phyloP scores from a whole-genome alignment of 2,888 invertebrate species.

The Protophormia terraenovae region DNA sequence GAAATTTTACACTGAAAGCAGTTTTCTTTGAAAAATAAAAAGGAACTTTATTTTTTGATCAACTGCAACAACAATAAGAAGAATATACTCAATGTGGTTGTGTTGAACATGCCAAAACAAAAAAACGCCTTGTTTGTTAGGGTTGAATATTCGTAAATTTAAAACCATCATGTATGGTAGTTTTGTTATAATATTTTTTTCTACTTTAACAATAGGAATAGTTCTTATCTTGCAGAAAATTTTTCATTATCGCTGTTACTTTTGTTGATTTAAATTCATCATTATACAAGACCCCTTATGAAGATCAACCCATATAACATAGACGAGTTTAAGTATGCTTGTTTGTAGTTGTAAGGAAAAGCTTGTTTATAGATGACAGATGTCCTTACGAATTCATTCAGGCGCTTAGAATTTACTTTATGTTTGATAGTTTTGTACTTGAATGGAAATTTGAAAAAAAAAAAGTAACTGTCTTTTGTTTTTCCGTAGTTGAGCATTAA shows the following conservation, averaged over 20 bases:
- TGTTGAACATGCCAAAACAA: slow-evolving; percentile 59
- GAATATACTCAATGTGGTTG: slow-evolving; percentile 32
- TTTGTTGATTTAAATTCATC: slow-evolving; percentile 13
- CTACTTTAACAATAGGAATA: slow-evolving; percentile 36
- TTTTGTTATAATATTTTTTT: slow-evolving; percentile 10
- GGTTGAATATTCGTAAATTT: slow-evolving; percentile 55
- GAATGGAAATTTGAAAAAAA: not conserved
- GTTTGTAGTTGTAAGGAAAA: slow-evolving; percentile 50
- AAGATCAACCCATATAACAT: slow-evolving; percentile 43
- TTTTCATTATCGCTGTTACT: slow-evolving; percentile 44
- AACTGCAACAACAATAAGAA: slow-evolving; percentile 15
- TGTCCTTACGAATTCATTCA: slow-evolving; percentile 60
- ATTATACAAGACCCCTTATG: slow-evolving; percentile 41
- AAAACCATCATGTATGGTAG: slow-evolving; percentile 44
- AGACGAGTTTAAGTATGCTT: not conserved
- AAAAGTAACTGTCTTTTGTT: slow-evolving; percentile 43
- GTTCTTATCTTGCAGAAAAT: slow-evolving; percentile 66
- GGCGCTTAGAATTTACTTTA: slow-evolving; percentile 42
- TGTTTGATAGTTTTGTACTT: slow-evolving; percentile 6
- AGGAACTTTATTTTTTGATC: slow-evolving; percentile 34
- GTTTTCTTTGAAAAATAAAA: slow-evolving; percentile 41
- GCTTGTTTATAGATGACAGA: slow-evolving; percentile 56
- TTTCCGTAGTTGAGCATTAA: not conserved
- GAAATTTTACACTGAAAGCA: slow-evolving; percentile 39
- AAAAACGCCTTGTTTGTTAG: slow-evolving; percentile 39